These are phyloP conservation scores for Choreutis nemorana DNA, from an alignment of 2,888 invertebrate species.

Conservation along the genomic window DNA sequence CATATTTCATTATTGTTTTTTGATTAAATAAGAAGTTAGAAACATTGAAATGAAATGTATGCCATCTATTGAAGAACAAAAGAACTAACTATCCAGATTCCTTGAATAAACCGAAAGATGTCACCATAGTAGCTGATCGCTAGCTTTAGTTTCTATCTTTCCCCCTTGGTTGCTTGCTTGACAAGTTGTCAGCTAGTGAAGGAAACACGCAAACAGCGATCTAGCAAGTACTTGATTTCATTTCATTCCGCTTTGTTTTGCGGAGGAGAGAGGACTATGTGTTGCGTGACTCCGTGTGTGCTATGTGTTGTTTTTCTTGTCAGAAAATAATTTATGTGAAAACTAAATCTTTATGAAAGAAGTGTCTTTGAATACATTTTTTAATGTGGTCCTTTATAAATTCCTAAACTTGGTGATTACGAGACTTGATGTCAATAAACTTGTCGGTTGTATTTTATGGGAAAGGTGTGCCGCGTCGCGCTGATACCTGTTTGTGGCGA, in stretches of 20 bases:
- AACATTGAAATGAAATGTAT: too few species aligned
- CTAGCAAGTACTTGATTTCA: constrained; percentile 18
- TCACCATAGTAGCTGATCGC: constrained; percentile 21
- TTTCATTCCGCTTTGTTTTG: constrained; percentile 64
- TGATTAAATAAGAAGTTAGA: too few species aligned
- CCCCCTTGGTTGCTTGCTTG: constrained; percentile 22
- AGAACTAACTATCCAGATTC: constrained; percentile 6
- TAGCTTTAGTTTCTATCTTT: constrained; percentile 14
- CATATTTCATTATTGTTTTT: too few species aligned
- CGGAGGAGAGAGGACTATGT: constrained; percentile 55
- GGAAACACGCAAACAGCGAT: too few species aligned
- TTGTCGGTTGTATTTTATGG: constrained; percentile 63
- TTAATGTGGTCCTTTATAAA: constrained; percentile 31
- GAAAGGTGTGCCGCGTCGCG: constrained; percentile 62
- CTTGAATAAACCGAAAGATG: constrained; percentile 39
- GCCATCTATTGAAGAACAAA: constrained; percentile 9
- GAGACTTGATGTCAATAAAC: constrained; percentile 64
- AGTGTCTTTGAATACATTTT: constrained; percentile 40
- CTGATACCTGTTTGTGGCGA: constrained; percentile 51
- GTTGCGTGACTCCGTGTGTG: constrained; percentile 25
- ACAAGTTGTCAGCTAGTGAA: too few species aligned
- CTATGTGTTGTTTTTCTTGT: constrained; percentile 53
- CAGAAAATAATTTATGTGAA: constrained; percentile 44
- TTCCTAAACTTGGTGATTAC: constrained; percentile 53
- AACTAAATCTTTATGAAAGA: constrained; percentile 23